These are phyloP conservation scores for Lateolabrax maculatus DNA, from an alignment of 2,797 vertebrate genomes.

Conservation along the genomic window DNA sequence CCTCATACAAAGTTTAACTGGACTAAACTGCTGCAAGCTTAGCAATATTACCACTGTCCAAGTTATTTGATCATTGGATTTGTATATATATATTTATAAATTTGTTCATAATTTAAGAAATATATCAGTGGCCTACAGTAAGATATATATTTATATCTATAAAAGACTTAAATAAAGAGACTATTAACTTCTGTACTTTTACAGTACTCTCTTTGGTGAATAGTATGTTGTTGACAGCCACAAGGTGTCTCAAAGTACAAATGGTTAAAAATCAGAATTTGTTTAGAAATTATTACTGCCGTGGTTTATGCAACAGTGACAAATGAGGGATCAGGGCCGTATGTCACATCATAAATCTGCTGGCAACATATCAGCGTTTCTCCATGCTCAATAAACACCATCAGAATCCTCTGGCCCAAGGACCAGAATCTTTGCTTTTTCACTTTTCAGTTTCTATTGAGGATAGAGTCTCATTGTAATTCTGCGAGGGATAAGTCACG, in stretches of 20 bases:
- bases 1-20: not conserved
- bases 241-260: not conserved
- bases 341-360: constrained; percentile 31
- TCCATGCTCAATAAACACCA: constrained; percentile 55
- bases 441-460: constrained; percentile 44
- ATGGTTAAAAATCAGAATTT: not conserved
- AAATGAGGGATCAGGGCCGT: not conserved
- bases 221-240: not conserved
- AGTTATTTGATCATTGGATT: not conserved
- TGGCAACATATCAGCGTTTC: constrained; percentile 34
- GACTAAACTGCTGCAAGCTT: not conserved
- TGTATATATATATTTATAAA: not conserved
- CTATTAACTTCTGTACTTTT: not conserved
- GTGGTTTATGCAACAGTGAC: not conserved
- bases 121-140: not conserved
- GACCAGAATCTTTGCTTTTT: constrained; percentile 44
- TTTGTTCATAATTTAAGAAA: not conserved
- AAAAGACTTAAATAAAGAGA: not conserved
- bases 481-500: constrained; percentile 73
- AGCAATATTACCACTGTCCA: not conserved
- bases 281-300: not conserved
- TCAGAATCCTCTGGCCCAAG: constrained; percentile 37
- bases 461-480: constrained; percentile 78
- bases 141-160: not conserved
- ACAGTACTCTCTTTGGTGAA: not conserved